Conservation (phyloP, 2,797 vertebrate genomes). For the Pristis pectinata region DNA sequence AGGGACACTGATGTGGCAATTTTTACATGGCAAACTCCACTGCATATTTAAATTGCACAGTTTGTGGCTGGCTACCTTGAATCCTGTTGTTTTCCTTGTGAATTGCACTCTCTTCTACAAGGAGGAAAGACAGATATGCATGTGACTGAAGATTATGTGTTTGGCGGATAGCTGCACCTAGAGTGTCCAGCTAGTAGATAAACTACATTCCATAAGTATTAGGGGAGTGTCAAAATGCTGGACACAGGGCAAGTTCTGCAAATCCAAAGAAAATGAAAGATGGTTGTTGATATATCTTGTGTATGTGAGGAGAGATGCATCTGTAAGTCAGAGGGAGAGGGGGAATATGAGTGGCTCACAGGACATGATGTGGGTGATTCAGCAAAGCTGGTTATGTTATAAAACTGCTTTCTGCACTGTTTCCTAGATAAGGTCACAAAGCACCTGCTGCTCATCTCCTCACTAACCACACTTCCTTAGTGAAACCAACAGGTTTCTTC, state of each 20-base stretch:
- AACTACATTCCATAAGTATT: background rate
- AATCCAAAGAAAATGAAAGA: background rate
- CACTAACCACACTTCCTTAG: background rate
- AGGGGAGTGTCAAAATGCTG: background rate
- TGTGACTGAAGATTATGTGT: background rate
- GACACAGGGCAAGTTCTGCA: background rate
- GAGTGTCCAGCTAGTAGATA: background rate
- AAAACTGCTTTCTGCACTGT: background rate
- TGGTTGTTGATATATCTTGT: background rate
- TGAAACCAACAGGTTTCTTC: background rate
- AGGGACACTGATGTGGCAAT: background rate
- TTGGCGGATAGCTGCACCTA: too few species aligned
- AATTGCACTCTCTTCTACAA: background rate
- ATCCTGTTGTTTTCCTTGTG: background rate
- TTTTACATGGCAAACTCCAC: background rate
- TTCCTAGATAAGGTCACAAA: background rate
- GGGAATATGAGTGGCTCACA: background rate
- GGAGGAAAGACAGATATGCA: background rate
- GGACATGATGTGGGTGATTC: background rate
- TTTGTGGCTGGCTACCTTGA: background rate
- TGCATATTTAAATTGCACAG: background rate
- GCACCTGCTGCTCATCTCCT: background rate
- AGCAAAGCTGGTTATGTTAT: background rate
- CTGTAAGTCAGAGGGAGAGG: background rate
- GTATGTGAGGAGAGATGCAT: background rate